Conservation (phyloP, 2,113 vertebrate genomes). For the Ammospiza nelsoni region DNA sequence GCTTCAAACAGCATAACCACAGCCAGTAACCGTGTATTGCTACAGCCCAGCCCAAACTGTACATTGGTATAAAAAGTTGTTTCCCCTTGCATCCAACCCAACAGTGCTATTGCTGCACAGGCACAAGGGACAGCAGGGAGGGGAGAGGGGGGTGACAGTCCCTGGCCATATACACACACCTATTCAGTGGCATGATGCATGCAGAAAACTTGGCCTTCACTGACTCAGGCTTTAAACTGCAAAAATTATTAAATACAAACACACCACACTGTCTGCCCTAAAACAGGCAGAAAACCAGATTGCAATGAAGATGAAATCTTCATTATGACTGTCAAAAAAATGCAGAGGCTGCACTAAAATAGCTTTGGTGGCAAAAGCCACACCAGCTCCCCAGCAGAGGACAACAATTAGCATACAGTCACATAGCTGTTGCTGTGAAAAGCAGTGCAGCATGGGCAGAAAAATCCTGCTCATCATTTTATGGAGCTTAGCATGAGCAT, state of each 20-base stretch:
- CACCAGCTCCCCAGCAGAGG: slow-evolving; percentile 33
- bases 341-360: slow-evolving; percentile 50
- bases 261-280: neutral
- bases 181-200: neutral
- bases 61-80: neutral
- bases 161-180: neutral
- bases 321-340: slow-evolving; percentile 52
- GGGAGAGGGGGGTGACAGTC: neutral
- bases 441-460: neutral
- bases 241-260: slow-evolving; percentile 22
- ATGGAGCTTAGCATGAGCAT: neutral
- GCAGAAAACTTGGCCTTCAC: neutral
- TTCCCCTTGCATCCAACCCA: neutral
- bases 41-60: neutral
- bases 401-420: slow-evolving; percentile 43
- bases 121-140: neutral
- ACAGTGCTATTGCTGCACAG: neutral
- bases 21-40: neutral
- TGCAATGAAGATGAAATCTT: slow-evolving; percentile 46
- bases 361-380: slow-evolving; percentile 62
- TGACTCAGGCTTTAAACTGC: slow-evolving; percentile 15
- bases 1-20: neutral
- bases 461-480: slow-evolving; percentile 21
- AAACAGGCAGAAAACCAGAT: slow-evolving; percentile 33
- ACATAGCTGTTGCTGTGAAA: neutral